These are phyloP conservation scores for Lophura swinhoii DNA, from an alignment of 2,797 vertebrate species.

Conservation along the genomic window DNA sequence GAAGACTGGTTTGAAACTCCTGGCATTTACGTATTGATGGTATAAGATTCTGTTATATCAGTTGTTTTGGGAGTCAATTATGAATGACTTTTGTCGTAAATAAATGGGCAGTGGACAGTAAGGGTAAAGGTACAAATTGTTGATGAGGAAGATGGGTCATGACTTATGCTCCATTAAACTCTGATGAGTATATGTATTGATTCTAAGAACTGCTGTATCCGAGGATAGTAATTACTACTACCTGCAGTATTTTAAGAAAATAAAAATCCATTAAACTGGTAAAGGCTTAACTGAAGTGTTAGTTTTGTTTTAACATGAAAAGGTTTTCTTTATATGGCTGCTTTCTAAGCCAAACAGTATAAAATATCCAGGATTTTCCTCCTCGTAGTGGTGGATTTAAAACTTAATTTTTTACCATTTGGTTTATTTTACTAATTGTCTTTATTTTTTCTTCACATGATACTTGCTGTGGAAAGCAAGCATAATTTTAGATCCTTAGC, in stretches of 20 bases:
- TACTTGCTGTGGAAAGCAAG: neutral
- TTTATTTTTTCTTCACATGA: neutral
- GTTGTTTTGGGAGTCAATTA: neutral
- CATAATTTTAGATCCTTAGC: neutral
- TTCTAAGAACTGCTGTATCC: neutral
- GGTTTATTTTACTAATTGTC: neutral
- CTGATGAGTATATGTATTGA: neutral
- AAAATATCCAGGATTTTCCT: accelerated
- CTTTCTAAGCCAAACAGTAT: neutral
- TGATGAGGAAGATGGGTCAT: neutral
- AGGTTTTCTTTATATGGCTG: neutral
- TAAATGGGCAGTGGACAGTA: neutral
- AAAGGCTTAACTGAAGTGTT: neutral
- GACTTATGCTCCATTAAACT: neutral
- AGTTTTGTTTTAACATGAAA: neutral
- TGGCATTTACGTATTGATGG: neutral
- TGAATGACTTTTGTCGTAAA: neutral
- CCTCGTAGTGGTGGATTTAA: neutral
- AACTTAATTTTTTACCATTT: neutral
- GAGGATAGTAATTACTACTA: neutral
- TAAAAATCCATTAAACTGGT: neutral
- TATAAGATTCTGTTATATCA: neutral
- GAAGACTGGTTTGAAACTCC: neutral
- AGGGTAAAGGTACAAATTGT: neutral
- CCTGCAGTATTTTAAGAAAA: neutral